phyloP scores from a whole-genome alignment of 1,140 invertebrate species.

The Drosophila dunni region DNA sequence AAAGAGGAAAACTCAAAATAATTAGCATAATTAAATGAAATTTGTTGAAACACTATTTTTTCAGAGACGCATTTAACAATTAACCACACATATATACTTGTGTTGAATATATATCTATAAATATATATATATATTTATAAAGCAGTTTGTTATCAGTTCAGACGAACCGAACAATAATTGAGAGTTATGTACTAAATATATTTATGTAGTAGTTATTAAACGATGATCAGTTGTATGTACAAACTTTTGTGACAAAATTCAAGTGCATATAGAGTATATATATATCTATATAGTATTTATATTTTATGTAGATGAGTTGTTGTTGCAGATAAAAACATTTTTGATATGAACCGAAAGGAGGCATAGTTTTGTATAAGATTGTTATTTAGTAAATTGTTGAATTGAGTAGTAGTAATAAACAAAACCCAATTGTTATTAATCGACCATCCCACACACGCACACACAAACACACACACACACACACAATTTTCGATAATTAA shows the following conservation, averaged over 20 bases:
- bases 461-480: slow-evolving; percentile 22
- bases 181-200: slow-evolving; percentile 16
- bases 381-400: slow-evolving; percentile 79
- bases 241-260: slow-evolving; percentile 14
- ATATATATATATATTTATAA: slow-evolving; percentile 44
- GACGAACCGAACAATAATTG: slow-evolving; percentile 59
- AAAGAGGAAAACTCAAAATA: slow-evolving; percentile 52
- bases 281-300: not conserved
- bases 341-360: slow-evolving; percentile 48
- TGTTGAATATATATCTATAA: slow-evolving; percentile 43
- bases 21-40: slow-evolving; percentile 6
- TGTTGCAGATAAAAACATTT: slow-evolving; percentile 60
- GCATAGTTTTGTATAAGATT: slow-evolving; percentile 56
- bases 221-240: slow-evolving; percentile 2
- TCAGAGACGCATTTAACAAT: slow-evolving; percentile 76
- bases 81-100: slow-evolving; percentile 63
- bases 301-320: slow-evolving; percentile 71
- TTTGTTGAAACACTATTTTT: slow-evolving; percentile 65
- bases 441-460: slow-evolving; percentile 41
- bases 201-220: slow-evolving; percentile 10
- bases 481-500: slow-evolving; percentile 40
- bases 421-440: slow-evolving; percentile 62
- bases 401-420: slow-evolving; percentile 67
- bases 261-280: slow-evolving; percentile 50
- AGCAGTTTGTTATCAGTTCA: slow-evolving; percentile 60